Percentiles rank a stretch among this genome's conserved stretches.
Evolutionary conservation across 2,113 vertebrate species (phyloP).

Genomic region (Hystrix cristata): DNA sequence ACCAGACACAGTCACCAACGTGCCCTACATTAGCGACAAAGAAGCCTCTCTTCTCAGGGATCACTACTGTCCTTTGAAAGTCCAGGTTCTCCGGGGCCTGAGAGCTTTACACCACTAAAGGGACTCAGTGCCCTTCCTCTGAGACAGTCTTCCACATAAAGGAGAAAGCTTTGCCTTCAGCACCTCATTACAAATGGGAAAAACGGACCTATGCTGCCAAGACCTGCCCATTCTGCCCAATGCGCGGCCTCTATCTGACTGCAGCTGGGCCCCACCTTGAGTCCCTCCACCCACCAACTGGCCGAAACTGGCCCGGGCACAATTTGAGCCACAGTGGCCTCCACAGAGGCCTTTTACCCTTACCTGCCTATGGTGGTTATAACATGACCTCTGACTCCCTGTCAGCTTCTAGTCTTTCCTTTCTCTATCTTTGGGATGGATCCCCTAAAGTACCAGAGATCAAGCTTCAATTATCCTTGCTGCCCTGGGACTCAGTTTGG

Average conservation of each 20-base stretch:
- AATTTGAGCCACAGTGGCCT: background rate
- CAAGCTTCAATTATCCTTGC: background rate
- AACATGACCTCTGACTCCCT: background rate
- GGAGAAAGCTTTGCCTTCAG: conserved; percentile 35
- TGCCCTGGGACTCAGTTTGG: background rate
- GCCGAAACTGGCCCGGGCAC: background rate
- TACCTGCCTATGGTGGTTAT: background rate
- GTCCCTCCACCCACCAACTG: background rate
- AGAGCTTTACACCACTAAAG: background rate
- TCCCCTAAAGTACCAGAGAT: background rate
- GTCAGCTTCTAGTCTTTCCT: background rate
- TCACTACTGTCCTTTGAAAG: conserved; percentile 64
- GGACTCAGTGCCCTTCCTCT: conserved; percentile 26
- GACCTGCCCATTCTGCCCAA: background rate
- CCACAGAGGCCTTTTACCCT: no score
- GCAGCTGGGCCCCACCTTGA: background rate
- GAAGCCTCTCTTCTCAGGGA: conserved; percentile 76
- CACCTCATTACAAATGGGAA: background rate
- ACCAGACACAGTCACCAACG: conserved; percentile 57
- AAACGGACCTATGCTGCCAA: background rate
- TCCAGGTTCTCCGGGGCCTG: conserved; percentile 37
- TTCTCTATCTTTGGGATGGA: background rate
- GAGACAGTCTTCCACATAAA: background rate
- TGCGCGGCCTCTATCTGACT: background rate
- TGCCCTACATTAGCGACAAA: conserved; percentile 81